phyloP scores from a whole-genome alignment of 1,140 invertebrate species.

The Pararge aegeria region DNA sequence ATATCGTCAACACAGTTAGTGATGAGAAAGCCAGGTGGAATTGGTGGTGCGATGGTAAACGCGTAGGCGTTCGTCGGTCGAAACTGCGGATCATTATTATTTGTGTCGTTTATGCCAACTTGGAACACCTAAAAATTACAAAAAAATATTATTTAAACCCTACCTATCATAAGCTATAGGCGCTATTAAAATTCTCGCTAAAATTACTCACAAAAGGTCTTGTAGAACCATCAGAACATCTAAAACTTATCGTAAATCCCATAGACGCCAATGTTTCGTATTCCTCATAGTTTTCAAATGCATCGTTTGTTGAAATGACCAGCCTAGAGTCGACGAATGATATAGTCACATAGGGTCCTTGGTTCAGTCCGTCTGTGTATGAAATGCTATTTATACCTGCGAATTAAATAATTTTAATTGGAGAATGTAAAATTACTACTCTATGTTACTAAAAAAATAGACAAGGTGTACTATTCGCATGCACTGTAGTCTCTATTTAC shows the following conservation, averaged over 20 bases:
- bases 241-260: conserved; percentile 42
- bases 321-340: conserved; percentile 34
- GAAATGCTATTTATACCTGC: conserved; percentile 36
- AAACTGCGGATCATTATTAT: conserved; percentile 60
- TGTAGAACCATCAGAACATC: conserved; percentile 37
- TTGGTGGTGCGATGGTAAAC: conserved; percentile 48
- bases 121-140: conserved; percentile 45
- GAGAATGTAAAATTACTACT: neutral
- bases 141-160: too few relatives aligned
- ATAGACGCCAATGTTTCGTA: conserved; percentile 42
- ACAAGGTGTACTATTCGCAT: too few relatives aligned
- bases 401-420: conserved; percentile 6
- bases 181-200: neutral
- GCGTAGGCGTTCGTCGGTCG: conserved; percentile 38
- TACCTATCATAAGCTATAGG: too few relatives aligned
- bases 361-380: conserved; percentile 38
- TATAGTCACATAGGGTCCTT: conserved; percentile 44
- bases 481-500: too few relatives aligned
- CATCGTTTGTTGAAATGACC: conserved; percentile 39
- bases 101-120: conserved; percentile 54
- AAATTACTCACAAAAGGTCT: conserved; percentile 36
- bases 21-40: conserved; percentile 53
- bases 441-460: too few relatives aligned
- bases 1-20: conserved; percentile 51
- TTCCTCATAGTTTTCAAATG: conserved; percentile 51